phyloP scores from a whole-genome alignment of 2,888 invertebrate species.

The Eristalis intricaria region DNA sequence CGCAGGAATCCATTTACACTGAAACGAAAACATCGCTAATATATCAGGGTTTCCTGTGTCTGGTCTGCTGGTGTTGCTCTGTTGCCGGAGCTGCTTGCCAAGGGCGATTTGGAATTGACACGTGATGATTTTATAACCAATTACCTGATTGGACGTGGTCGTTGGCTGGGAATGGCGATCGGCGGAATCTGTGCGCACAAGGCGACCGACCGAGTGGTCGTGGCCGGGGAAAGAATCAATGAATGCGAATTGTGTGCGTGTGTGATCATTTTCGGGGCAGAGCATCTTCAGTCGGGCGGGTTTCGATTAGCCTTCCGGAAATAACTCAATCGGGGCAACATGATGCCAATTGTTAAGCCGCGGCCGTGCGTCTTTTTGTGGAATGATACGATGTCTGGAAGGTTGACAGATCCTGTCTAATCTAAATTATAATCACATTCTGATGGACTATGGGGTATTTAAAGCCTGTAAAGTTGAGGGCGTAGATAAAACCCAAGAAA shows the following conservation, averaged over 20 bases:
- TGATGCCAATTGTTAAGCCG: neutral
- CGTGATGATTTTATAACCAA: constrained; percentile 73
- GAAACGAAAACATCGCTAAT: constrained; percentile 69
- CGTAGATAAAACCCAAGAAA: too few relatives aligned
- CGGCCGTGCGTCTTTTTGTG: neutral
- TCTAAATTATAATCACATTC: too few relatives aligned
- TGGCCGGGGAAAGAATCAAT: neutral
- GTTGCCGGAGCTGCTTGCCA: constrained; percentile 36
- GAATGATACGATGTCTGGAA: neutral
- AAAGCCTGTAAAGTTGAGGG: too few relatives aligned
- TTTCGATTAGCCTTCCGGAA: neutral
- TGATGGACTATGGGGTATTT: too few relatives aligned
- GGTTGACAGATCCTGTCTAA: neutral
- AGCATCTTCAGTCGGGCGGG: neutral
- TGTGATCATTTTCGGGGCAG: neutral
- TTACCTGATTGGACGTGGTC: constrained; percentile 70
- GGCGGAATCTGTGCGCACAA: neutral
- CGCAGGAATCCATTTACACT: constrained; percentile 67
- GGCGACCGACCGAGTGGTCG: neutral
- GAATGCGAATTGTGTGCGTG: neutral
- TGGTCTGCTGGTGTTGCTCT: constrained; percentile 42
- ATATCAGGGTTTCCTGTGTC: constrained; percentile 69
- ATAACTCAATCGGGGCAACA: neutral
- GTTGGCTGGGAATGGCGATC: constrained; percentile 33
- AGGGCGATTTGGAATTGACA: constrained; percentile 71